Evolutionary conservation across 2,888 invertebrate species (phyloP).

Genomic region (Agrotis exclamationis): DNA sequence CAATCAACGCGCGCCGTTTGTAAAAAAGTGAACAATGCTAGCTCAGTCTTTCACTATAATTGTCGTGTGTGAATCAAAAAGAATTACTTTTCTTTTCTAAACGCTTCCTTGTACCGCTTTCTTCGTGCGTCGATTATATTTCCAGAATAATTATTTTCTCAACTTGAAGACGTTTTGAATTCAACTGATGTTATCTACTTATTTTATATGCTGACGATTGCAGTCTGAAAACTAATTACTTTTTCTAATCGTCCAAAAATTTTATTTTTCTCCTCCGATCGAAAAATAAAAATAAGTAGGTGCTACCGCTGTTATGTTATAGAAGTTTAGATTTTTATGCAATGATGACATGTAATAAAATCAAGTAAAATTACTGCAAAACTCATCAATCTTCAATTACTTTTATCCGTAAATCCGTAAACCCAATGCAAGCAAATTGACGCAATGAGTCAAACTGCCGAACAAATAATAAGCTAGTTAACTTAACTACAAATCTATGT

Average conservation of each 20-base stretch:
- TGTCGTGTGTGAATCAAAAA: slow-evolving; percentile 76
- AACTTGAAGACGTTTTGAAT: slow-evolving; percentile 9
- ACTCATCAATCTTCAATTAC: neutral
- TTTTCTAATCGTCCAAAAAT: neutral
- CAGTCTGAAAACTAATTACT: neutral
- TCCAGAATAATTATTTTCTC: slow-evolving; percentile 41
- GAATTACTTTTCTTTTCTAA: slow-evolving; percentile 87
- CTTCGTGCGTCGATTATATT: slow-evolving; percentile 60
- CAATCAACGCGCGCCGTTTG: slow-evolving; percentile 69
- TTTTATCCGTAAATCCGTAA: neutral
- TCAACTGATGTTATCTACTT: slow-evolving; percentile 13
- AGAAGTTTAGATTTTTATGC: neutral
- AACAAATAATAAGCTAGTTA: too few relatives aligned
- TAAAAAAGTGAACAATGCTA: slow-evolving; percentile 81
- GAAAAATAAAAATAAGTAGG: too few relatives aligned
- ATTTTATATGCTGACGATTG: slow-evolving; percentile 1
- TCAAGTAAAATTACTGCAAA: neutral
- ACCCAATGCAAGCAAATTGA: neutral
- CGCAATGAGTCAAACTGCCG: neutral
- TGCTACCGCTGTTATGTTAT: neutral
- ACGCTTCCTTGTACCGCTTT: slow-evolving; percentile 82
- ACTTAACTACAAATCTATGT: too few relatives aligned
- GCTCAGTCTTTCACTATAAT: slow-evolving; percentile 85
- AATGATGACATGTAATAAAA: neutral
- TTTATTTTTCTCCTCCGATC: neutral